Base-by-base conservation (phyloP, 2,888 invertebrate species). In the Apodemia duryi region DNA sequence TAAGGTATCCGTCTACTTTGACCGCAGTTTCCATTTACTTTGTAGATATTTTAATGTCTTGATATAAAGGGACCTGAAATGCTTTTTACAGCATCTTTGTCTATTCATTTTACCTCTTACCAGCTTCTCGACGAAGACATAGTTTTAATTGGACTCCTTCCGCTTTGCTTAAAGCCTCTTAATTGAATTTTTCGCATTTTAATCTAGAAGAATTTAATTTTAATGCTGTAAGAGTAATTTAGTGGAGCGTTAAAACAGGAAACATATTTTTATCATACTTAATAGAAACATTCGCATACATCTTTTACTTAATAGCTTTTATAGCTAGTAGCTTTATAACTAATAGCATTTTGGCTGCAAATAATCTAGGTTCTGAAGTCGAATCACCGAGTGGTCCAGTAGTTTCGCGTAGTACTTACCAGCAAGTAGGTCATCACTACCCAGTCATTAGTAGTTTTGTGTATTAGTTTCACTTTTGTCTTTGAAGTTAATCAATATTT, bases 131-230 rank as follows among this genome's bases (percentile, higher is more conserved):
- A 71, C 77, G 77, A 82, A 81, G 86, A 85, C 85, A 85, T 85
- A 85, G 82, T 85, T 87, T 86, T 86, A 86, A 86, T 87, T 87
- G 82, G 82, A 80, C 78, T 80, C 76, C 79, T 83, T 83, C 82
- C 83, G 79, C 77, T 82, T 83, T 79, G 71, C 82, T 82, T 78
- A 78, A 79, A 74, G 78, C 78, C 74, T 75, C 73, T 77, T 84
- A 84, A 84, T 84, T 84, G 77, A 81, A 79, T 80, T 82, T 80
- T 83, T 84, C 78, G 73, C 77, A 78, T 79, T 82, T 78, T 75
- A 80, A 78, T 80, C 79, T 75, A 71, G 74, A 75, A 73, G 71
- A 73, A 73, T 81, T 77, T 73, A 78, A 77, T 80, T 76, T 64
- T 65, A 46, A 63, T 69, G 65, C 52, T 70, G 65, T 71, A 77